phyloP scores from a whole-genome alignment of 2,888 invertebrate genomes.

The Troides aeacus region DNA sequence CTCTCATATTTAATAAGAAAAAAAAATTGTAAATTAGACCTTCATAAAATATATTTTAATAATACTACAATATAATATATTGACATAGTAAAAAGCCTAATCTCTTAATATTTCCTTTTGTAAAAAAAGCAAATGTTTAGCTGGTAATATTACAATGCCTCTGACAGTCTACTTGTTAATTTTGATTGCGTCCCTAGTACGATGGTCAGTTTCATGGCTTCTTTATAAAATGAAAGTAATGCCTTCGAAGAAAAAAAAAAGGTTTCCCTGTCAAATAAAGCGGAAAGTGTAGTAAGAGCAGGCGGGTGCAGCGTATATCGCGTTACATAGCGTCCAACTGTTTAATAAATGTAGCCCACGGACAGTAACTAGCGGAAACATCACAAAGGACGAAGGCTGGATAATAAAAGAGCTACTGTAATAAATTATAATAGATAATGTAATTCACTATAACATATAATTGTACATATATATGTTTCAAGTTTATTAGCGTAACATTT shows the following conservation, averaged over 20 bases:
- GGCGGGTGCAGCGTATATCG: constrained; percentile 41
- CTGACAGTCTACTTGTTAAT: constrained; percentile 14
- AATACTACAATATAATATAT: too few species aligned
- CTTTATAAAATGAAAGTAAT: constrained; percentile 58
- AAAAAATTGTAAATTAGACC: too few species aligned
- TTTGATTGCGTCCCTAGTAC: constrained; percentile 25
- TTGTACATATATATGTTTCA: not conserved
- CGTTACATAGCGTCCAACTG: constrained; percentile 39
- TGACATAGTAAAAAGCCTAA: not conserved
- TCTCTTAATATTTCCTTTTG: not conserved
- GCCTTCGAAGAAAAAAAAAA: constrained; percentile 56
- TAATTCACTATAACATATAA: constrained; percentile 2
- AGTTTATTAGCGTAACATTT: not conserved
- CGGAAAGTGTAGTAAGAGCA: constrained; percentile 37
- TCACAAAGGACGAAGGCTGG: constrained; percentile 8
- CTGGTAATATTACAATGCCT: not conserved
- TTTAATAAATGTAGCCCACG: constrained; percentile 32
- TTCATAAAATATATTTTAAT: too few species aligned
- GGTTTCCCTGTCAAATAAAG: constrained; percentile 61
- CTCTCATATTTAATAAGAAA: too few species aligned
- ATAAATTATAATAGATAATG: constrained; percentile 20
- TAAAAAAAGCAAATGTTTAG: not conserved
- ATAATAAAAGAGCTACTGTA: constrained; percentile 14
- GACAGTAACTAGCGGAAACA: constrained; percentile 26
- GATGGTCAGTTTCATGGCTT: constrained; percentile 53